Evolutionary conservation across 1,140 invertebrate genomes (phyloP).

Genomic region (Drosophila tsacasi): DNA sequence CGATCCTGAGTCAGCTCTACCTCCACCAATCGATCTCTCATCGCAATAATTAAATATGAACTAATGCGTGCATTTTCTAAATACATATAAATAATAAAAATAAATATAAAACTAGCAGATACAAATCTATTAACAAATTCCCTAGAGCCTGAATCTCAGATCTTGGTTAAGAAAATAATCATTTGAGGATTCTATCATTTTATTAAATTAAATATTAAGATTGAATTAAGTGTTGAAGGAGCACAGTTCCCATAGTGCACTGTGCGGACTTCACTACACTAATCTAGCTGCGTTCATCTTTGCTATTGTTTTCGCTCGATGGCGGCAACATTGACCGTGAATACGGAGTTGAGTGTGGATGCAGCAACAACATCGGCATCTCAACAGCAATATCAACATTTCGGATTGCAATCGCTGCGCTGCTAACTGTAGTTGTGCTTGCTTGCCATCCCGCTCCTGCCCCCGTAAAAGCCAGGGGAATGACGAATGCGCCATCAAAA

Average conservation of each 20-base stretch:
- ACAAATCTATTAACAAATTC: no score
- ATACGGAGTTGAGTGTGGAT: conserved; percentile 37
- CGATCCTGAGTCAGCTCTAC: conserved; percentile 1
- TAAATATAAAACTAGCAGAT: background rate
- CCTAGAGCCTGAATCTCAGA: no score
- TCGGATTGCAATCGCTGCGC: conserved; percentile 15
- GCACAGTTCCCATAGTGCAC: background rate
- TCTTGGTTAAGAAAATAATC: no score
- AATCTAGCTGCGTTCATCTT: conserved; percentile 3
- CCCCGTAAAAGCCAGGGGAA: conserved; percentile 18
- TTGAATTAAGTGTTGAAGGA: background rate
- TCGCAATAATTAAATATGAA: background rate
- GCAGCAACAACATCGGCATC: conserved; percentile 28
- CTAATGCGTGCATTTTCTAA: background rate
- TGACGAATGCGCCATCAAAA: conserved; percentile 53
- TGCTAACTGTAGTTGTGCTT: conserved; percentile 53
- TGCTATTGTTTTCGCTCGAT: background rate
- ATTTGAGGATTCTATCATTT: background rate
- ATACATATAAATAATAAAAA: background rate
- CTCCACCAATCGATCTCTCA: background rate
- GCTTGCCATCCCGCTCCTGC: background rate
- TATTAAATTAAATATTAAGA: background rate
- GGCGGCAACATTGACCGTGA: conserved; percentile 65
- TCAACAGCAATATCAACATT: conserved; percentile 8
- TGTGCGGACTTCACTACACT: background rate